Percentiles rank a stretch among this genome's conserved stretches.
phyloP scores from a whole-genome alignment of 2,113 vertebrate species.

The Herpetotheres cachinnans region DNA sequence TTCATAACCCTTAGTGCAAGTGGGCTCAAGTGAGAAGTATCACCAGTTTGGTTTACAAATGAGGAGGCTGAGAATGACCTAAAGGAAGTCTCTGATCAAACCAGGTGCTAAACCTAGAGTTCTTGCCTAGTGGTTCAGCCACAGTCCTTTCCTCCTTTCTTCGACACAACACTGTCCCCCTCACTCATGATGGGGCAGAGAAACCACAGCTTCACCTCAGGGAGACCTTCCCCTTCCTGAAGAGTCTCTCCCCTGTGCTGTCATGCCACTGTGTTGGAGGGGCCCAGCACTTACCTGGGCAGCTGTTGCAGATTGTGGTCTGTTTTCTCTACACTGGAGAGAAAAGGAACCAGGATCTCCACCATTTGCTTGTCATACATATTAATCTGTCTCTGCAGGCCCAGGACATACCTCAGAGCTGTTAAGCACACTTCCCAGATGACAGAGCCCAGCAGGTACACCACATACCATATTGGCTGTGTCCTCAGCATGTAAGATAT shows the following conservation, averaged over 20 bases:
- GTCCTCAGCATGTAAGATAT: not conserved
- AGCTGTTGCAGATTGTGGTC: not conserved
- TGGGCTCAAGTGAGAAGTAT: not conserved
- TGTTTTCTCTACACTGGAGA: not conserved
- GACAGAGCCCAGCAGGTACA: not conserved
- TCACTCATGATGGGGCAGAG: not conserved
- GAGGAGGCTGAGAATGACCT: not conserved
- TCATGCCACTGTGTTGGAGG: not conserved
- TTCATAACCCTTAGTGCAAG: not conserved
- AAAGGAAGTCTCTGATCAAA: constrained; percentile 10
- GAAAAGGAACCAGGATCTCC: not conserved
- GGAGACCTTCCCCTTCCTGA: not conserved
- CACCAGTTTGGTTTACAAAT: not conserved
- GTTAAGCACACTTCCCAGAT: not conserved
- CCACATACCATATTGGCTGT: not conserved
- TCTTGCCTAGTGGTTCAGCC: not conserved
- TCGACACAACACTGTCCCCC: not conserved
- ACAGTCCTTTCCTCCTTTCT: not conserved
- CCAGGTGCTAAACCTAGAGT: not conserved
- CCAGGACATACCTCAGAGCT: not conserved
- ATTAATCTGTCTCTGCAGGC: not conserved
- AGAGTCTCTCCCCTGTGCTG: not conserved
- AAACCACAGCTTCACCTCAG: not conserved
- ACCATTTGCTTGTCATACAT: not conserved
- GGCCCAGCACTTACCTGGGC: not conserved